These are phyloP conservation scores for Aporrectodea caliginosa DNA, from an alignment of 1,140 invertebrate species.

Conservation along the genomic window DNA sequence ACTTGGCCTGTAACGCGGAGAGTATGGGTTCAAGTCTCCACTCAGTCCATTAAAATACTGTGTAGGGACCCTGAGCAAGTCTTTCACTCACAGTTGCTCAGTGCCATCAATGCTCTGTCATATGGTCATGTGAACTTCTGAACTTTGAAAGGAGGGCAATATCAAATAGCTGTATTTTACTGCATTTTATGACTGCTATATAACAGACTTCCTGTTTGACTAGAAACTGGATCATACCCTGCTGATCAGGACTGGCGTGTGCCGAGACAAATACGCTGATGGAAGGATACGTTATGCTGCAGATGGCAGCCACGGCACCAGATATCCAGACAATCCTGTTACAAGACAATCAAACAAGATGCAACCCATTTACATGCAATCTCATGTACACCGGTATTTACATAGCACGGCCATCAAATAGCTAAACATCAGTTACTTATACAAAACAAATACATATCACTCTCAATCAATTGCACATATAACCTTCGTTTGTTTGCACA, in stretches of 20 bases:
- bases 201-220: slow-evolving; percentile 1
- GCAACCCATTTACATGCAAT: not conserved
- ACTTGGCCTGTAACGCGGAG: too few species aligned
- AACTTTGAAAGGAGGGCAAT: not conserved
- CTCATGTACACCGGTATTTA: too few species aligned
- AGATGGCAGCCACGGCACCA: slow-evolving; percentile 88
- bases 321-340: slow-evolving; percentile 98
- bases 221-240: slow-evolving; percentile 62
- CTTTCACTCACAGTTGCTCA: not conserved
- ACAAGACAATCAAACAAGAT: not conserved
- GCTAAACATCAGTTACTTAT: too few species aligned
- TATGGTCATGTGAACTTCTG: not conserved
- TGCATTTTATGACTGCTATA: too few species aligned
- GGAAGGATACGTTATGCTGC: slow-evolving; percentile 89
- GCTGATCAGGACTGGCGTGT: slow-evolving; percentile 91
- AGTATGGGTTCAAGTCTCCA: too few species aligned
- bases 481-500: too few species aligned
- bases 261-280: slow-evolving; percentile 98
- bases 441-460: too few species aligned
- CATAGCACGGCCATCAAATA: too few species aligned
- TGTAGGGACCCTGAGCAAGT: not conserved
- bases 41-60: too few species aligned
- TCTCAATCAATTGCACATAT: too few species aligned
- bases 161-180: too few species aligned
- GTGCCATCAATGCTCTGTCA: not conserved